These are phyloP conservation scores for Tortrix viridana DNA, from an alignment of 2,888 invertebrate genomes.

Conservation along the genomic window DNA sequence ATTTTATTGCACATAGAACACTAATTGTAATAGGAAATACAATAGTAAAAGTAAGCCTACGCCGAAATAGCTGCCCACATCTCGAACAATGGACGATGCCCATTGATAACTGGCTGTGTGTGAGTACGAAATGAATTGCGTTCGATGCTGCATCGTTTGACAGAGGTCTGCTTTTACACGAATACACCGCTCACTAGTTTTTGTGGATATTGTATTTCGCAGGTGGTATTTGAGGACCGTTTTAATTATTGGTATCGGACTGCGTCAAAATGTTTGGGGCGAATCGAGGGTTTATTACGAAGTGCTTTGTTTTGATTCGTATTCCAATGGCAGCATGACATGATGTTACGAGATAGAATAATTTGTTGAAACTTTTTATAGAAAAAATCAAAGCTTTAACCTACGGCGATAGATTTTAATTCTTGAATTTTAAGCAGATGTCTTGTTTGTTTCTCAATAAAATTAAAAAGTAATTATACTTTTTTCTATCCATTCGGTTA, in stretches of 20 bases:
- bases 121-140: conserved; percentile 8
- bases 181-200: not conserved
- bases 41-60: conserved; percentile 9
- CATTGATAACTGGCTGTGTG: conserved; percentile 17
- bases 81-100: conserved; percentile 24
- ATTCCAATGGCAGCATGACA: too few relatives aligned
- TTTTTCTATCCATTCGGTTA: too few relatives aligned
- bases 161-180: conserved; percentile 1
- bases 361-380: too few relatives aligned
- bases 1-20: too few relatives aligned
- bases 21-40: too few relatives aligned
- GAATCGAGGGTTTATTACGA: not conserved
- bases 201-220: not conserved
- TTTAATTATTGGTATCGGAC: conserved; percentile 2
- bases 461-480: too few relatives aligned
- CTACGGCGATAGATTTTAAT: too few relatives aligned
- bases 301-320: not conserved
- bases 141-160: conserved; percentile 19
- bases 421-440: too few relatives aligned
- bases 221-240: not conserved
- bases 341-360: too few relatives aligned
- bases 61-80: conserved; percentile 15
- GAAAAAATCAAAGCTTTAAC: too few relatives aligned
- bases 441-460: too few relatives aligned
- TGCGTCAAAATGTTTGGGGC: not conserved